Base-by-base conservation (phyloP, 1,140 invertebrate genomes). In the Campoletis sonorensis region DNA sequence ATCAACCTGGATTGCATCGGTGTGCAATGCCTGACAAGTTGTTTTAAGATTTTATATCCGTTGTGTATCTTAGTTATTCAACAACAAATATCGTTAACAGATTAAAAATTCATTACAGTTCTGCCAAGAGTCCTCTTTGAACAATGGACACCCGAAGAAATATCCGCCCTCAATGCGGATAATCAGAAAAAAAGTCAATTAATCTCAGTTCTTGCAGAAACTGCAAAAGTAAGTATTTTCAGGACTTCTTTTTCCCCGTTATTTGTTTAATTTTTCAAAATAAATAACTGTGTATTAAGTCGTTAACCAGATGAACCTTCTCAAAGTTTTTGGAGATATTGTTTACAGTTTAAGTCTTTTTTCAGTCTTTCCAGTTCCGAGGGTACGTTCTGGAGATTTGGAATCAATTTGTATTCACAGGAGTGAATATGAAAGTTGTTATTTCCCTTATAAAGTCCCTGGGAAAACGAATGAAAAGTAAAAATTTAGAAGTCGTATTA, bases 311-410 rank as follows among this genome's bases (percentile, higher is more conserved):
- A 67, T 67, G n/a, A 67, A 26, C 61, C 5, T 5, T 61, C 54
- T n/a, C n/a, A 33, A 4, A 54, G 13, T 5, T 16, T 4, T n/a
- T 54, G 3, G 3, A 54, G 13, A 16, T 54, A 15, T 4, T 54
- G 10, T 16, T 54, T 54, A n/a, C 10, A 54, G 13, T 54, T 2
- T 4, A 54, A 1, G 49, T 54, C 1, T 54, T 72, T 70, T 88
- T 88, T 16, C 84, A 95, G 94, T 89, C 90, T 75, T 92, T 93
- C 75, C 88, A 95, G 82, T 98, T 98, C 92, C 94, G 97, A 93
- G 98, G 98, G 2, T 94, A 96, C 79, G 96, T 98, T 4, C 87
- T 99, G 51, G 98, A 99, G 93, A 94, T 98, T 68, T 97, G 97
- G 95, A 96, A 95, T 61, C 97, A 98, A 87, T 93, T 98, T 85